Evolutionary conservation across 2,113 vertebrate genomes (phyloP).

Genomic region (Okapia johnstoni): DNA sequence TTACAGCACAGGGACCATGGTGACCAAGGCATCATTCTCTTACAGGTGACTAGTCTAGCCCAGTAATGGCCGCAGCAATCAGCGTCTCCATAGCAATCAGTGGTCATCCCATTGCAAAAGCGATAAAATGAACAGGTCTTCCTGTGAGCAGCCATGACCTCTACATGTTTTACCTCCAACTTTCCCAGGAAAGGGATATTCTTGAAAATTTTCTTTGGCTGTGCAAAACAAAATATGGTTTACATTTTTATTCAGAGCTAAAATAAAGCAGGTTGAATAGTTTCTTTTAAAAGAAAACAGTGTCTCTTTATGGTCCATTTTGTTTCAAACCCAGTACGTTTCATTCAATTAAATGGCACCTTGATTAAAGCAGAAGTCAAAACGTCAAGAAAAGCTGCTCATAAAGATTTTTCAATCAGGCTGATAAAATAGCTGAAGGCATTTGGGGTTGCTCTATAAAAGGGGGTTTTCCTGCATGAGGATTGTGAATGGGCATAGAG

Average conservation of each 20-base stretch:
- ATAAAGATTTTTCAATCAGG: background rate
- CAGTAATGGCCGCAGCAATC: constrained; percentile 66
- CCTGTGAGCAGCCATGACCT: constrained; percentile 60
- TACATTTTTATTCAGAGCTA: constrained; percentile 18
- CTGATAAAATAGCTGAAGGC: background rate
- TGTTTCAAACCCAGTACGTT: background rate
- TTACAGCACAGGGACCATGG: background rate
- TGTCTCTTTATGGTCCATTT: background rate
- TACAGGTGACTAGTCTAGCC: constrained; percentile 60
- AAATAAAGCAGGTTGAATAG: background rate
- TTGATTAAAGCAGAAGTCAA: background rate
- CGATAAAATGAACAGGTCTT: constrained; percentile 49
- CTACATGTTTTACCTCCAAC: constrained; percentile 73
- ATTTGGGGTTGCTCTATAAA: background rate
- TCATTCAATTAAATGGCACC: background rate
- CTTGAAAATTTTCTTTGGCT: constrained; percentile 66
- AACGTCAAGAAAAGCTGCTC: background rate
- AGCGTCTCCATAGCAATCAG: constrained; percentile 76
- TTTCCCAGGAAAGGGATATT: constrained; percentile 66
- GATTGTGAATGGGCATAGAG: background rate
- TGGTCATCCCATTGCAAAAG: constrained; percentile 71
- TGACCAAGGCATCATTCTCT: constrained; percentile 44
- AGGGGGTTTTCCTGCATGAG: background rate
- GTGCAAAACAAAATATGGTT: constrained; percentile 58
- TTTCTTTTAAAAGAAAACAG: background rate